Base-by-base conservation (phyloP, 2,888 invertebrate genomes). In the Sycophila texana region DNA sequence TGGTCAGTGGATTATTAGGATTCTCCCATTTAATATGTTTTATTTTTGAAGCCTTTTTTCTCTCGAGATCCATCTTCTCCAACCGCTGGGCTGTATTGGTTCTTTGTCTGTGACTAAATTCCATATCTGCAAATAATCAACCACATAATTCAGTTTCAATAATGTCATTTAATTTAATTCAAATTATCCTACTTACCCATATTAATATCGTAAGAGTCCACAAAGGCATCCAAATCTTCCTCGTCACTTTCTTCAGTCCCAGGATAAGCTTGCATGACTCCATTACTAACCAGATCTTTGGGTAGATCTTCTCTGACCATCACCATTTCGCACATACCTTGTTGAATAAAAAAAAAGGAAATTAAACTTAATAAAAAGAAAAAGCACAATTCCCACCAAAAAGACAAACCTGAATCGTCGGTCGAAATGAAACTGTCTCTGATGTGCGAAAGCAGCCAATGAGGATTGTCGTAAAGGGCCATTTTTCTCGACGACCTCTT, bases 391-490 rank as follows among this genome's bases (percentile, higher is more conserved):
- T 39, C 39, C 10, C 4, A 47, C 5, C 12, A 5, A 47, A 39
- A 61, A n/a, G 65, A 72, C 63, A 61, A 85, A 92, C 92, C 96
- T 85, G 98, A 97, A 91, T 98, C 98, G 91, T 99, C 98, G 26
- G 97, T 97, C 30, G 97, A 96, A 88, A 98, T 96, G 91, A 98
- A 99, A 13, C 98, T 97, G 91, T 98, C 97, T 77, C 97, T 93
- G 84, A 98, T 97, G 91, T 98, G 97, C 80, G 97, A 96, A 72
- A 98, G 92, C 67, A 99, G 92, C 96, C 98, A 98, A 86, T 96
- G 95, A 90, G 95, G 95, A 91, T 98, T 97, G 90, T 98, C 98
- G 91, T 97, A 98, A 83, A 97, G 94, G 84, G 98, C 98, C 98
- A 98, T 98, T 75, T 74, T 60, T 66, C 20, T 60, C 14, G 22